These are phyloP conservation scores for Drosophila bocqueti DNA, from an alignment of 1,140 invertebrate species.

Conservation along the genomic window DNA sequence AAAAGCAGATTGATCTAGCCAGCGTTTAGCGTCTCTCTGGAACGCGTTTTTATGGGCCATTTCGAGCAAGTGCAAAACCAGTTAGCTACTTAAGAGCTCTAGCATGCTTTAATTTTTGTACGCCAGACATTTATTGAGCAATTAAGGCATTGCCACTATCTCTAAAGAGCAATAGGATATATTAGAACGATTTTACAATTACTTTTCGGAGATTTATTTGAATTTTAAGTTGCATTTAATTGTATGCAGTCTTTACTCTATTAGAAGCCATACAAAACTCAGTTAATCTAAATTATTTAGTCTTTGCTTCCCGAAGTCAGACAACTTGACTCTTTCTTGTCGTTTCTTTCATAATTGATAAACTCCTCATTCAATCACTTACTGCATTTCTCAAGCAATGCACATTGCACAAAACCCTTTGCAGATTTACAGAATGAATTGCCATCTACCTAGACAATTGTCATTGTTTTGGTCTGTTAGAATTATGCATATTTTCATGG, in stretches of 20 bases:
- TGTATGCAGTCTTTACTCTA: too few relatives aligned
- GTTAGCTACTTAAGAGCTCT: conserved; percentile 23
- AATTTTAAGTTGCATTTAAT: background rate
- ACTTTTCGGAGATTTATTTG: background rate
- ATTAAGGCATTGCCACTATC: conserved; percentile 1
- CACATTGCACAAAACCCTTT: conserved; percentile 21
- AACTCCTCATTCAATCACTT: conserved; percentile 10
- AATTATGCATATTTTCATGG: conserved; percentile 55
- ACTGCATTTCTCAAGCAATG: conserved; percentile 13
- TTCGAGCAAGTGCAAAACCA: conserved; percentile 7
- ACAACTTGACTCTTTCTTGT: background rate
- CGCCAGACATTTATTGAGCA: conserved; percentile 10
- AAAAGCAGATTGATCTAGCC: conserved; percentile 14
- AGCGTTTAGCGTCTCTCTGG: background rate
- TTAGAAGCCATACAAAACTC: too few relatives aligned
- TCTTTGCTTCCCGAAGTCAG: background rate
- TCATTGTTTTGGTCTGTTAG: conserved; percentile 52
- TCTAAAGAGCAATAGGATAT: background rate
- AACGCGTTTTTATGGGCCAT: conserved; percentile 3
- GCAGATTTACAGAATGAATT: conserved; percentile 26
- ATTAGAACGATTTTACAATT: background rate
- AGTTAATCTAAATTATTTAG: background rate
- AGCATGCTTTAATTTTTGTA: background rate
- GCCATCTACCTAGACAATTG: conserved; percentile 41
- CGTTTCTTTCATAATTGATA: conserved; percentile 7